Base-by-base conservation (phyloP, 1,140 invertebrate species). In the Drosophila athabasca region DNA sequence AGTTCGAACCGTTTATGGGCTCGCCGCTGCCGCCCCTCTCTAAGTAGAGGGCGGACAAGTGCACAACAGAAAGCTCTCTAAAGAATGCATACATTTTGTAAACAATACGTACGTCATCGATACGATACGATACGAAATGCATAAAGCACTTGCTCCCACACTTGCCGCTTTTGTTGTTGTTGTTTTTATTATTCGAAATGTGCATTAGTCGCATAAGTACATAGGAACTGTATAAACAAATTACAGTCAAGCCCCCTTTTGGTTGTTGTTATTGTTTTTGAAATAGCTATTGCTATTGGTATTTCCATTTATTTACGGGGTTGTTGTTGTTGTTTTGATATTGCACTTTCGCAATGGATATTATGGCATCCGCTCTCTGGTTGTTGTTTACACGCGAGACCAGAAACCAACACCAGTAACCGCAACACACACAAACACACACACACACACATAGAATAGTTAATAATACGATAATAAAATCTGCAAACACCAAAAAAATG, bases 71-170 rank as follows among this genome's bases (percentile, higher is more conserved):
- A 64, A 65, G 65, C 71, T 75, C 43, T 49, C 50, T 43, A 46
- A 51, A 64, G 44, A 52, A 51, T 67, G 50, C 19, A 19, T 19
- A 57, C 59, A 29, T 58, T 43, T 39, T 78, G 81, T 85, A 87
- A 87, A 85, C 78, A 85, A 80, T 75, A 6, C 4, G 24, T 26
- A 82, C 82, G 81, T 85, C 81, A 85, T 85, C 59, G 60, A 60
- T 39, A n/a, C 48, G 59, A 54, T 19, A 19, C 17, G 17, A 19
- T 1, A n/a, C n/a, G n/a, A n/a, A 53, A 62, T 55, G 60, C n/a
- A 49, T 64, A 54, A 55, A 39, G 35, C 48, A 51, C 54, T 51
- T 43, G 35, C 35, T 53, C 48, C 17, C 51, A 53, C 24, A 48
- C 57, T 59, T 26, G 13, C 59, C 48, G 46, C n/a, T 53, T 11